Percentiles rank a stretch among this genome's conserved stretches.
These are phyloP conservation scores for Xyrichtys novacula DNA, from an alignment of 2,797 vertebrate species.

Conservation along the genomic window DNA sequence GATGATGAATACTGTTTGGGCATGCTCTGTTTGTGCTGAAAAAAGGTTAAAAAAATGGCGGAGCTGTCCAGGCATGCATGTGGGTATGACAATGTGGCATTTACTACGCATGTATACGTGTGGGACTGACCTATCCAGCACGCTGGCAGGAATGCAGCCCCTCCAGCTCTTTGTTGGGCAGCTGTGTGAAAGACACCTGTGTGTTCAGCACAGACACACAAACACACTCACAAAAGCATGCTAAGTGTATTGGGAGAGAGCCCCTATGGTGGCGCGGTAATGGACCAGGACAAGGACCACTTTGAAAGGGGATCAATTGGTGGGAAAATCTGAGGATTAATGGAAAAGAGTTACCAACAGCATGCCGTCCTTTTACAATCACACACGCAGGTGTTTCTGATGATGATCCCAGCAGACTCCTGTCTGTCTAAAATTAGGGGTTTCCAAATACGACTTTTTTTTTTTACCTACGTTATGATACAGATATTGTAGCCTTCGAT, in stretches of 20 bases:
- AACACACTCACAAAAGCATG: conserved; percentile 4
- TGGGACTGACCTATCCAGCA: conserved; percentile 28
- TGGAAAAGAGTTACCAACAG: conserved; percentile 1
- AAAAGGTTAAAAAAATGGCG: conserved; percentile 48
- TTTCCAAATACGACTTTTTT: too few relatives aligned
- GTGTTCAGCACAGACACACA: conserved; percentile 12
- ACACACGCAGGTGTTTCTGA: conserved; percentile 18
- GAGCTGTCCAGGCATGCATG: conserved; percentile 43
- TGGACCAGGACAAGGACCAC: conserved; percentile 22
- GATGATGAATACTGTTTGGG: conserved; percentile 71
- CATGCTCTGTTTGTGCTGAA: conserved; percentile 64
- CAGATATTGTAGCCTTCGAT: too few relatives aligned
- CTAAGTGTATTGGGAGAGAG: conserved; percentile 14
- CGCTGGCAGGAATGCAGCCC: conserved; percentile 48
- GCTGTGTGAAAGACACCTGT: conserved; percentile 65
- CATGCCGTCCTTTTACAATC: conserved; percentile 3
- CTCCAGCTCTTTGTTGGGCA: conserved; percentile 51
- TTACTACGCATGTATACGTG: background rate
- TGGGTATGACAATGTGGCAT: conserved; percentile 27
- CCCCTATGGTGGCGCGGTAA: conserved; percentile 15
- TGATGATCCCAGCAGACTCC: too few relatives aligned
- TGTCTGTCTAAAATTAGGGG: too few relatives aligned
- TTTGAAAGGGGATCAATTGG: background rate
- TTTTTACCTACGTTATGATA: too few relatives aligned
- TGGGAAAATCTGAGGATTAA: conserved; percentile 23